Evolutionary conservation across 2,888 invertebrate genomes (phyloP), one percentile per base, ranked within the genome.

Genomic region (Horisme vitalbata): DNA sequence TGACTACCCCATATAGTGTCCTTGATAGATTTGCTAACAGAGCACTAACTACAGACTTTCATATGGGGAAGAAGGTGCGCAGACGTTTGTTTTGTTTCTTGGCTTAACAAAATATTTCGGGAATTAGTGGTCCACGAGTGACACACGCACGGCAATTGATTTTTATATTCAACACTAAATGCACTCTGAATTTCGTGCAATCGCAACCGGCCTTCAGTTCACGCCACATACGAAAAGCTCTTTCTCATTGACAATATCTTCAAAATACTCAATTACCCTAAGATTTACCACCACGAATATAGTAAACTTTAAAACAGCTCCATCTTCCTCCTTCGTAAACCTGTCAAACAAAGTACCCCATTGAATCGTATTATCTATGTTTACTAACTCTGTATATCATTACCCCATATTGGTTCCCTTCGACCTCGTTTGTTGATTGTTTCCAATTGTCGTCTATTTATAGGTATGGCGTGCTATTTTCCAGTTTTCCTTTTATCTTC

Each of bases 361-460:
- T 38, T 38, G 33, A 21, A 39, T 45, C 14, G 31, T 44, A 45
- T 44, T 49, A 51, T 45, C 48, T 39, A 37, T 49, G 38, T 52
- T 54, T 51, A 45, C 37, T 14, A 15, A 28, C 28, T 5, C 33
- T 35, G 51, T 45, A 47, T 54, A 31, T 34, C 44, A 54, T 54
- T 57, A 45, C 56, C 51, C 56, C 27, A 45, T 52, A 41, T 41
- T 14, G 7, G 13, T 45, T 32, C 44, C 49, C 41, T 45, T 33
- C 26, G 43, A 32, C 33, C 39, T 43, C 28, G 20, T 31, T 41
- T 27, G 21, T 38, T 33, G 21, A 30, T 43, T n/a, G 36, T 45
- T 21, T 44, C 20, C 26, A 21, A 28, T 41, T 27, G 23, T 32
- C 23, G 35, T 21, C 31, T 47, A 27, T 36, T 41, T 37, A 27